A percentile compares a stretch with the other conserved stretches of the same genome.
These are phyloP conservation scores for Brachypteracias leptosomus DNA, from an alignment of 2,113 vertebrate genomes.

Conservation along the genomic window DNA sequence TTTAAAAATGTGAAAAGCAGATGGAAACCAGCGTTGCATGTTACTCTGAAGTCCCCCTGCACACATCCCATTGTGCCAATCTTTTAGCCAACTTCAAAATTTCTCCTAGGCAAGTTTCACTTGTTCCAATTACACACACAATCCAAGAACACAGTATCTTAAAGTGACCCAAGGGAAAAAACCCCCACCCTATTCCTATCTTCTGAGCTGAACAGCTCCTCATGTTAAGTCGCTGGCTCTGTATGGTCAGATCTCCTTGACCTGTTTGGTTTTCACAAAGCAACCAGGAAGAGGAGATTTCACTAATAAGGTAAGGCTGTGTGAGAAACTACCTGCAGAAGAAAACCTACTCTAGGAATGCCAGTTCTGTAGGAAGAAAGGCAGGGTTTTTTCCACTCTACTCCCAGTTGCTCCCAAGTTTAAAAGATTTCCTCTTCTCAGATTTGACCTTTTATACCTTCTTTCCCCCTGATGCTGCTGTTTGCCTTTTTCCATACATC, in stretches of 20 bases:
- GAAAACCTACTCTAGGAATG: background rate
- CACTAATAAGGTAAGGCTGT: background rate
- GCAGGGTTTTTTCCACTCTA: background rate
- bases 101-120: background rate
- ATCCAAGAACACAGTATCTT: background rate
- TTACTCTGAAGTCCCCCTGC: background rate
- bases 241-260: background rate
- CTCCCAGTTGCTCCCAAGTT: background rate
- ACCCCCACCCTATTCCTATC: background rate
- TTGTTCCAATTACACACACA: background rate
- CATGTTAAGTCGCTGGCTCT: background rate
- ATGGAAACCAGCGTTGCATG: background rate
- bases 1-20: background rate
- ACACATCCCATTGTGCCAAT: background rate
- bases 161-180: background rate
- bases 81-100: background rate
- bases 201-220: background rate
- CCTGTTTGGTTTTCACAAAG: background rate
- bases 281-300: background rate
- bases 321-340: background rate
- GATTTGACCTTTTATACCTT: background rate
- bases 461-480: background rate
- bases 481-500: background rate
- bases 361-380: background rate
- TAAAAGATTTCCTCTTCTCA: background rate